Evolutionary conservation across 2,888 invertebrate genomes (phyloP).

Genomic region (Leptinotarsa peninsularis): DNA sequence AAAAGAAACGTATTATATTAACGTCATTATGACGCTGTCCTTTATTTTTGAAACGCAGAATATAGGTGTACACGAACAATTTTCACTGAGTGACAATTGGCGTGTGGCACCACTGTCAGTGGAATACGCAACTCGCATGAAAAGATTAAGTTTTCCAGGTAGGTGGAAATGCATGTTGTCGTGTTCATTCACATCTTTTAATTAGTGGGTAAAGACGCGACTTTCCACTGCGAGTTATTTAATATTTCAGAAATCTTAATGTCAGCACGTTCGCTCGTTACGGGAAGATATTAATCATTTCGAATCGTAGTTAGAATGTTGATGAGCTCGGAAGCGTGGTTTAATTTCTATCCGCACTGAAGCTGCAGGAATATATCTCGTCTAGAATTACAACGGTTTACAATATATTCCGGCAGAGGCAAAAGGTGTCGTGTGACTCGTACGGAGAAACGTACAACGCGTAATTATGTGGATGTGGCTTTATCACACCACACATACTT

Average conservation of each 20-base stretch:
- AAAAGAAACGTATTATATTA: too few relatives aligned
- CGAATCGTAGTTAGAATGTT: conserved; percentile 12
- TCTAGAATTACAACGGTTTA: conserved; percentile 4
- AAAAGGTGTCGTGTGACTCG: background rate
- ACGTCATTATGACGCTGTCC: too few relatives aligned
- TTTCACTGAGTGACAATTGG: too few relatives aligned
- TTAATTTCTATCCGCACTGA: background rate
- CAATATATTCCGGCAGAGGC: background rate
- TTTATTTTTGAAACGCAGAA: too few relatives aligned
- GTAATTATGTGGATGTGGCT: background rate
- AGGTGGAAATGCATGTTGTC: conserved; percentile 38
- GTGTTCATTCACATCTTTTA: conserved; percentile 38
- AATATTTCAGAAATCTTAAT: conserved; percentile 6
- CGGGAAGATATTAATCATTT: conserved; percentile 12
- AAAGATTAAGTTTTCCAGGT: conserved; percentile 32
- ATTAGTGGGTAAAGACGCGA: conserved; percentile 24
- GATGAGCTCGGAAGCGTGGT: conserved; percentile 12
- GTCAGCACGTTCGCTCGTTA: conserved; percentile 13
- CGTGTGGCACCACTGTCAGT: background rate
- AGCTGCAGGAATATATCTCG: conserved; percentile 8
- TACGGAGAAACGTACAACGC: background rate
- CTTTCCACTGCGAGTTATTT: conserved; percentile 7
- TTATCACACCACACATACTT: too few relatives aligned
- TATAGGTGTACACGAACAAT: too few relatives aligned
- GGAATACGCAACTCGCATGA: conserved; percentile 22